Conservation (phyloP, 2,113 vertebrate genomes). For the Sitta europaea region DNA sequence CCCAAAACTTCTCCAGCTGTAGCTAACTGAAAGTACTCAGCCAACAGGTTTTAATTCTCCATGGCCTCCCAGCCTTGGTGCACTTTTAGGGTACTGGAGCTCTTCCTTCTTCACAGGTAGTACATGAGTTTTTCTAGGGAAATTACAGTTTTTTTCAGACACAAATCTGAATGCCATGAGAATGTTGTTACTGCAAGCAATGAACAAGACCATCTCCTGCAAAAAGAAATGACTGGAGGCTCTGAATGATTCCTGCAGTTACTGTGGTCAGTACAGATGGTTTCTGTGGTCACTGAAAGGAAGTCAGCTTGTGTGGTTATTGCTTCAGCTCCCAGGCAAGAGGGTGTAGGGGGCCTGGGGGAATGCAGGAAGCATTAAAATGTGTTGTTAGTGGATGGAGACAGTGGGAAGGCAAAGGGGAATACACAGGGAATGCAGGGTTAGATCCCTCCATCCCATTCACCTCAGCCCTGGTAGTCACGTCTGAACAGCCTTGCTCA, state of each 20-base stretch:
- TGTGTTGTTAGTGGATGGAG: not conserved
- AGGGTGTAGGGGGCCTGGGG: not conserved
- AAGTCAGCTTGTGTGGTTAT: not conserved
- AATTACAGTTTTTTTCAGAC: not conserved
- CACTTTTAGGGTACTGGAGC: rapidly evolving
- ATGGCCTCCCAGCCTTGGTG: not conserved
- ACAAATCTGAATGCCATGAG: not conserved
- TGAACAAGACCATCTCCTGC: not conserved
- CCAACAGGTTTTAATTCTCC: rapidly evolving
- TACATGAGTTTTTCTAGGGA: not conserved
- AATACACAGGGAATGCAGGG: rapidly evolving
- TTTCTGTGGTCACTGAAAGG: not conserved
- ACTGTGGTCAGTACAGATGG: not conserved
- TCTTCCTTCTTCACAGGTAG: not conserved
- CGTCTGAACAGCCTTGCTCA: not conserved
- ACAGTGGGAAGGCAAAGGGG: not conserved
- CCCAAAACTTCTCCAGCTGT: not conserved
- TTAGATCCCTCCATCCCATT: not conserved
- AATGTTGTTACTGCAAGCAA: not conserved
- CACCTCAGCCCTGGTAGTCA: not conserved
- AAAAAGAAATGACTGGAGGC: not conserved
- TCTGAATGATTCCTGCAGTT: not conserved
- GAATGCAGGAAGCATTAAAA: not conserved
- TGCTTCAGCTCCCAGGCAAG: not conserved
- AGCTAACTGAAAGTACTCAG: not conserved